Conservation (phyloP, 1,140 invertebrate genomes). For the Semibalanus balanoides region DNA sequence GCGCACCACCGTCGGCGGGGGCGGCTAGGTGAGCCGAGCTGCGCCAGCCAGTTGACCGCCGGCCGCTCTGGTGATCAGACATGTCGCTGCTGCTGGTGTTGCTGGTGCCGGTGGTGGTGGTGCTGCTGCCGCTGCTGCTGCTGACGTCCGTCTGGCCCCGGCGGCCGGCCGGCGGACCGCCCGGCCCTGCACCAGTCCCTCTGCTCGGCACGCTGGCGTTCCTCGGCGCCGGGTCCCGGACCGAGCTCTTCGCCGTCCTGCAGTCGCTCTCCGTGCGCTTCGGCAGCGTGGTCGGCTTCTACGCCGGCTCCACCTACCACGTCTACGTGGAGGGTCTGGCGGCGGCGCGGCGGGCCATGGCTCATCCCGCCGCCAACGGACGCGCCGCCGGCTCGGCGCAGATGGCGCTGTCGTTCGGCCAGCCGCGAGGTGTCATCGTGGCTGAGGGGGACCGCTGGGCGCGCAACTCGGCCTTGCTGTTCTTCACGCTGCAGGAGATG, state of each 20-base stretch:
- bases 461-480: not conserved
- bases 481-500: not conserved
- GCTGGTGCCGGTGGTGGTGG: not conserved
- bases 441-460: not conserved
- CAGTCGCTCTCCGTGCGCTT: not conserved
- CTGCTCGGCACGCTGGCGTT: not conserved
- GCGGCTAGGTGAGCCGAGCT: no score
- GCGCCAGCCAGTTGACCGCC: no score
- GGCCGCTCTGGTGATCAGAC: not conserved
- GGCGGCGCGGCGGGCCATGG: not conserved
- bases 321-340: not conserved
- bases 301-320: not conserved
- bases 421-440: not conserved
- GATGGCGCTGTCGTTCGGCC: not conserved
- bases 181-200: not conserved
- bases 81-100: not conserved
- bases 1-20: no score
- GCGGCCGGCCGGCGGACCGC: no score
- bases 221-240: not conserved
- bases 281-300: not conserved
- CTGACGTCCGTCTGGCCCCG: not conserved
- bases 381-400: not conserved
- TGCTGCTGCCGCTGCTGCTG: not conserved
- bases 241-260: not conserved
- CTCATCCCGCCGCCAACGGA: not conserved